These are phyloP conservation scores for Orthosia gothica DNA, from an alignment of 2,888 invertebrate species.

Conservation along the genomic window DNA sequence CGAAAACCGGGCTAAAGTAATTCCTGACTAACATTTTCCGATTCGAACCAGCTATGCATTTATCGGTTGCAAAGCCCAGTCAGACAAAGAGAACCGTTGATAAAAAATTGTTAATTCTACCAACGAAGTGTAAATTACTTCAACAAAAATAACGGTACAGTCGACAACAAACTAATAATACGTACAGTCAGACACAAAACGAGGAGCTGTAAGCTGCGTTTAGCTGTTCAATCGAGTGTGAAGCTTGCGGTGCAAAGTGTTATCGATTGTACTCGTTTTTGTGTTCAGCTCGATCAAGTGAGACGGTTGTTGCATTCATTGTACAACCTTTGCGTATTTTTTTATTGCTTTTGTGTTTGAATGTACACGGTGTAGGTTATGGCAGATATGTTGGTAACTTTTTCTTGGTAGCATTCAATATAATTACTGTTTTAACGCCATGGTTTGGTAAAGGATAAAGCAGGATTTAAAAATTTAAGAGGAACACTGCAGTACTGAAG, in stretches of 20 bases:
- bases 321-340: constrained; percentile 40
- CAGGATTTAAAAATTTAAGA: too few relatives aligned
- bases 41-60: background rate
- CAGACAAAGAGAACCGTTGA: background rate
- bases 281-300: constrained; percentile 58
- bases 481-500: too few relatives aligned
- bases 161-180: constrained; percentile 44
- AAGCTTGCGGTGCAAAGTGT: constrained; percentile 66
- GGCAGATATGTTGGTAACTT: background rate
- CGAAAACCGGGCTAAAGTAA: background rate
- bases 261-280: constrained; percentile 61
- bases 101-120: constrained; percentile 20
- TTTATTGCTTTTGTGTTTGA: constrained; percentile 37
- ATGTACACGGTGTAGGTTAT: constrained; percentile 6
- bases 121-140: constrained; percentile 38
- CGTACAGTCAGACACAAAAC: constrained; percentile 62
- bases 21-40: background rate
- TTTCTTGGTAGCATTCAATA: background rate
- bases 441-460: background rate
- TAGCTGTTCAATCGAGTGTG: constrained; percentile 70
- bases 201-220: constrained; percentile 55
- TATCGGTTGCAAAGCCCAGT: background rate
- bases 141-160: constrained; percentile 29
- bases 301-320: constrained; percentile 48
- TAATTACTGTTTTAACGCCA: background rate